These are phyloP conservation scores for Drosophila lacteicornis DNA, from an alignment of 1,140 invertebrate genomes.

Conservation along the genomic window DNA sequence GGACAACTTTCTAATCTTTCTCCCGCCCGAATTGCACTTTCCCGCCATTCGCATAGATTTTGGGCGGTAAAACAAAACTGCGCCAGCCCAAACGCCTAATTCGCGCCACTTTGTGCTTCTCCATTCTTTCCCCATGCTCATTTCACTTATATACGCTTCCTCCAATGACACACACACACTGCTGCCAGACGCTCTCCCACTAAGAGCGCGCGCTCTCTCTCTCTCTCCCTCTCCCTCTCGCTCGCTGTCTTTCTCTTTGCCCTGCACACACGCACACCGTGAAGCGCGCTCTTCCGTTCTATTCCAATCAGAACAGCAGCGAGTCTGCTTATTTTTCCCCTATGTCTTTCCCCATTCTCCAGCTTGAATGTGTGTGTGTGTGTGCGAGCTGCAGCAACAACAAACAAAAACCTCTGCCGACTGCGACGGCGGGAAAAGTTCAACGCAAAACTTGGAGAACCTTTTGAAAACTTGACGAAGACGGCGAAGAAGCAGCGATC, in stretches of 20 bases:
- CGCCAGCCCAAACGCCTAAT: constrained; percentile 77
- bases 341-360: constrained; percentile 23
- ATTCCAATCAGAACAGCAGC: constrained; percentile 74
- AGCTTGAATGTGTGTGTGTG: constrained; percentile 5
- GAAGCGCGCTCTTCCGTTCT: constrained; percentile 66
- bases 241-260: constrained; percentile 19
- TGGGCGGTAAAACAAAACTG: constrained; percentile 78
- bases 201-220: constrained; percentile 15
- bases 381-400: constrained; percentile 46
- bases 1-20: constrained; percentile 65
- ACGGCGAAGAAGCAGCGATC: constrained; percentile 62
- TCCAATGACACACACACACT: constrained; percentile 48
- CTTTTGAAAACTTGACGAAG: constrained; percentile 76
- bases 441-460: constrained; percentile 61
- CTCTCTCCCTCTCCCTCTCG: background rate
- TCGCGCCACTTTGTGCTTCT: constrained; percentile 77
- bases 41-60: constrained; percentile 77
- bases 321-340: constrained; percentile 49
- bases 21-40: constrained; percentile 72
- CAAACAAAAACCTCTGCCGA: constrained; percentile 57
- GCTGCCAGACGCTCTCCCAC: constrained; percentile 25
- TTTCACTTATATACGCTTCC: constrained; percentile 52
- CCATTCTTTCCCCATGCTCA: constrained; percentile 61
- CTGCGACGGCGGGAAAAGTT: constrained; percentile 63
- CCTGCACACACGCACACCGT: constrained; percentile 37